These are phyloP conservation scores for Syngnathus typhle DNA, from an alignment of 2,113 vertebrate genomes.

Conservation along the genomic window DNA sequence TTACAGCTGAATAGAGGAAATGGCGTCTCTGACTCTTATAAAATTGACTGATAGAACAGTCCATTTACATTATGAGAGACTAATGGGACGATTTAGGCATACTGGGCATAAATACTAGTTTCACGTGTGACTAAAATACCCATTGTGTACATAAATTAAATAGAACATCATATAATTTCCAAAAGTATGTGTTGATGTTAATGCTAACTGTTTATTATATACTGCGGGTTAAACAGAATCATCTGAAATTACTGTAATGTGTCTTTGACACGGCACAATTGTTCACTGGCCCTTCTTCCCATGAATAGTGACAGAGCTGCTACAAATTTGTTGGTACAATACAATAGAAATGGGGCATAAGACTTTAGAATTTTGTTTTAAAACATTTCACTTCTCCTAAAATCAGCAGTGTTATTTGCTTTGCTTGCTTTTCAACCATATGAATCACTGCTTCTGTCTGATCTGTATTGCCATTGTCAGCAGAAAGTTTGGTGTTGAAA, in stretches of 20 bases:
- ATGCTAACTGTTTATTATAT: not conserved
- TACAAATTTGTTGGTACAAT: not conserved
- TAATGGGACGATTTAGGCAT: not conserved
- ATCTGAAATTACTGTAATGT: not conserved
- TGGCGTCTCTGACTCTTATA: not conserved
- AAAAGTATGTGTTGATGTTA: not conserved
- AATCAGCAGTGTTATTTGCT: not conserved
- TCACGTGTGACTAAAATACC: not conserved
- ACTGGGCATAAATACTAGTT: not conserved
- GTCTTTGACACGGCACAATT: not conserved
- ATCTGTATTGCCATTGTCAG: not conserved
- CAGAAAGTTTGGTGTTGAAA: conserved; percentile 25
- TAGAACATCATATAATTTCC: not conserved
- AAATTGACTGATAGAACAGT: not conserved
- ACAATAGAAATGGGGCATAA: not conserved
- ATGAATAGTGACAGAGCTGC: not conserved
- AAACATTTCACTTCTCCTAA: not conserved
- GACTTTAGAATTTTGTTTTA: not conserved
- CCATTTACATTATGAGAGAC: not conserved
- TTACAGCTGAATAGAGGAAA: not conserved
- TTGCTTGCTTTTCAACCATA: not conserved
- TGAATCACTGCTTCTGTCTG: conserved; percentile 8
- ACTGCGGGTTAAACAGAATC: too few relatives aligned
- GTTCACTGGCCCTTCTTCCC: not conserved
- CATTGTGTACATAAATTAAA: not conserved